Evolutionary conservation across 2,888 invertebrate species (phyloP).

Genomic region (Diadegma fenestrale): DNA sequence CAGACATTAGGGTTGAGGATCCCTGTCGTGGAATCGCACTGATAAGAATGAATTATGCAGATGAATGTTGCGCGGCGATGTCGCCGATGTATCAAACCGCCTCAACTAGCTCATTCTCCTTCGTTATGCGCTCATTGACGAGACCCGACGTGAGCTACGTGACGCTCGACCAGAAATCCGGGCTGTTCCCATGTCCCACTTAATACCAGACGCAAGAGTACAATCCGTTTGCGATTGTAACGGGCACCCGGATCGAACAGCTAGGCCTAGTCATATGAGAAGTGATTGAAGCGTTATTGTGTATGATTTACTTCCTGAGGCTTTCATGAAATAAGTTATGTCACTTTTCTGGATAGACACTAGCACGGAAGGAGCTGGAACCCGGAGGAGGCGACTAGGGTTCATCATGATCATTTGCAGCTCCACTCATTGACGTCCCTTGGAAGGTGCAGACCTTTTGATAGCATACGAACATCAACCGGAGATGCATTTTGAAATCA

Average conservation of each 20-base stretch:
- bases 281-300: slow-evolving; percentile 2
- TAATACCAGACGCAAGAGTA: slow-evolving; percentile 64
- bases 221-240: slow-evolving; percentile 70
- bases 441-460: neutral
- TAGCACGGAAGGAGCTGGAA: neutral
- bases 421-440: neutral
- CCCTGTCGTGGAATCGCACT: slow-evolving; percentile 81
- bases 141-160: slow-evolving; percentile 77
- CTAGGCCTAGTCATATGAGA: neutral
- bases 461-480: too few relatives aligned
- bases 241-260: slow-evolving; percentile 6
- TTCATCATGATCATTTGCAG: neutral
- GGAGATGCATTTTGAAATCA: neutral
- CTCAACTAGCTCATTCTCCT: slow-evolving; percentile 84
- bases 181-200: slow-evolving; percentile 81
- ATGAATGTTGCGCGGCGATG: slow-evolving; percentile 82
- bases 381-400: neutral
- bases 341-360: neutral
- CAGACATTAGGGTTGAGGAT: slow-evolving; percentile 74
- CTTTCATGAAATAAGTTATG: neutral
- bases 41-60: slow-evolving; percentile 84
- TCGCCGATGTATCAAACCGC: slow-evolving; percentile 83
- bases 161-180: slow-evolving; percentile 83
- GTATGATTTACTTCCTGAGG: slow-evolving; percentile 13
- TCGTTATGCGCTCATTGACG: slow-evolving; percentile 84